A percentile compares a stretch with the other conserved stretches of the same genome.
Conservation (phyloP, 1,140 invertebrate genomes). For the Onthophagus taurus region DNA sequence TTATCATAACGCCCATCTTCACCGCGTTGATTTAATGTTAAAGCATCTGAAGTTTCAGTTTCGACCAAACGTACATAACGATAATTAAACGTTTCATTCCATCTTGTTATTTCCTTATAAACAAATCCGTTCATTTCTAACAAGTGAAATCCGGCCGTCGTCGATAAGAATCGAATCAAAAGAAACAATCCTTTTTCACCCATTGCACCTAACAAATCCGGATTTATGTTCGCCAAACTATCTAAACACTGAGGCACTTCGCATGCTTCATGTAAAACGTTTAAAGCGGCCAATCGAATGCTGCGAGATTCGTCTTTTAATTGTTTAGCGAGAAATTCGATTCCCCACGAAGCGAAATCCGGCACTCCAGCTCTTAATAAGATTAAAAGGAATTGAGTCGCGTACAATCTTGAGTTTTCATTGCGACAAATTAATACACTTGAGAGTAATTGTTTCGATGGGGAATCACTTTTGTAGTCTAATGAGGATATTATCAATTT, state of each 20-base stretch:
- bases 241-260: conserved; percentile 78
- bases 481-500: conserved; percentile 85
- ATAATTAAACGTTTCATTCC: conserved; percentile 63
- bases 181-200: conserved; percentile 78
- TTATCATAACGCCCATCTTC: conserved; percentile 71
- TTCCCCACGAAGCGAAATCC: conserved; percentile 68
- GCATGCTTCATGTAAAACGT: conserved; percentile 85
- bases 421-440: conserved; percentile 55
- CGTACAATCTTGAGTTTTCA: conserved; percentile 75
- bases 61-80: conserved; percentile 87
- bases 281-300: conserved; percentile 68
- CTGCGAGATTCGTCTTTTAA: conserved; percentile 67
- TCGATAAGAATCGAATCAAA: conserved; percentile 72
- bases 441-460: conserved; percentile 62
- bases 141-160: conserved; percentile 58
- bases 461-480: conserved; percentile 68
- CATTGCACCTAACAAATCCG: conserved; percentile 62
- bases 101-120: conserved; percentile 62
- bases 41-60: conserved; percentile 72
- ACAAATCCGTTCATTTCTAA: conserved; percentile 60
- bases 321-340: conserved; percentile 71
- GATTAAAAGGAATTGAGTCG: conserved; percentile 81
- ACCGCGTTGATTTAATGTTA: conserved; percentile 73
- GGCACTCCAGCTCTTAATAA: conserved; percentile 58
- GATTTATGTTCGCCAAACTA: conserved; percentile 62